phyloP scores from a whole-genome alignment of 1,140 invertebrate genomes.

The Zaprionus ghesquierei region DNA sequence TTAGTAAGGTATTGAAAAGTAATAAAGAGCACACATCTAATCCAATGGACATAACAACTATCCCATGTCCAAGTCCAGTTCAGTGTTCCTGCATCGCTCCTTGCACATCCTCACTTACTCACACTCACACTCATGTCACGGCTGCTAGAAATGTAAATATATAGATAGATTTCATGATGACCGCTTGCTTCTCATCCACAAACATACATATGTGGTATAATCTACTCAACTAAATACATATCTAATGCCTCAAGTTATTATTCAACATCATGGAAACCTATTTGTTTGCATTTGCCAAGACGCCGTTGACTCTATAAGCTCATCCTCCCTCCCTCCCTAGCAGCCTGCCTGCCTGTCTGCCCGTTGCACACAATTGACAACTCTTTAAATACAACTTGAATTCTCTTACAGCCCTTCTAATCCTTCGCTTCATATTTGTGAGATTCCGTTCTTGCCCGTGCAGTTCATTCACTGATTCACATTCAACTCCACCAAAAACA shows the following conservation, averaged over 20 bases:
- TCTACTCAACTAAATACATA: constrained; percentile 12
- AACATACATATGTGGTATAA: constrained; percentile 3
- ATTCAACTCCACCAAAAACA: constrained; percentile 43
- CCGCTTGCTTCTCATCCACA: constrained; percentile 22
- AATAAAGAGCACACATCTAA: constrained; percentile 19
- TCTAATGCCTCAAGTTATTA: constrained; percentile 3
- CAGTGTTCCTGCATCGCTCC: constrained; percentile 48
- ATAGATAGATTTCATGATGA: constrained; percentile 10
- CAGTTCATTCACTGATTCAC: constrained; percentile 69
- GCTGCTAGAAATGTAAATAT: constrained; percentile 49
- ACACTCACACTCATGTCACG: background rate
- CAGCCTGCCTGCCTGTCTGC: too few relatives aligned
- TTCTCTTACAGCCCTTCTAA: constrained; percentile 79
- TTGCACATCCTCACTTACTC: constrained; percentile 20
- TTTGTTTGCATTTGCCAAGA: constrained; percentile 42
- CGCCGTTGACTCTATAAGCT: background rate
- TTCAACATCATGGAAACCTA: constrained; percentile 15
- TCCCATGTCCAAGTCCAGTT: constrained; percentile 22
- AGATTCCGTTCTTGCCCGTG: constrained; percentile 78
- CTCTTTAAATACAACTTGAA: constrained; percentile 62
- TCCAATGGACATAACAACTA: constrained; percentile 6
- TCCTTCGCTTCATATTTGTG: constrained; percentile 78
- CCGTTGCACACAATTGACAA: constrained; percentile 26
- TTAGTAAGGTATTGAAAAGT: constrained; percentile 80
- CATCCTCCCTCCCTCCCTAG: background rate